A percentile compares a stretch with the other conserved stretches of the same genome.
These are phyloP conservation scores for Ceratosolen solmsi DNA, from an alignment of 1,140 invertebrate genomes.

Conservation along the genomic window DNA sequence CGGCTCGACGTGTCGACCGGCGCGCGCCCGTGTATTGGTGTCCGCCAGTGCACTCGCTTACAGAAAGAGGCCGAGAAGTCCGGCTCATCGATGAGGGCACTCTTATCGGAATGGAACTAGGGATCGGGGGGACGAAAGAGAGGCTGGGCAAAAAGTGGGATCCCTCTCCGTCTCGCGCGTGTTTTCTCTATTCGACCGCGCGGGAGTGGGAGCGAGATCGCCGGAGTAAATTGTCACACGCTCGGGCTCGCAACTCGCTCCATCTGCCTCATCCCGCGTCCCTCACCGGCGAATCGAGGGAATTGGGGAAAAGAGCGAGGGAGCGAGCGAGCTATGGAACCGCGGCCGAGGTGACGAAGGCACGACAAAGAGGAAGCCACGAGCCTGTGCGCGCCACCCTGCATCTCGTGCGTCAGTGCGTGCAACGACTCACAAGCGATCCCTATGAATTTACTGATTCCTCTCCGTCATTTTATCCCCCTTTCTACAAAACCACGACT, in stretches of 20 bases:
- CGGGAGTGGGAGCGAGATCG: constrained; percentile 50
- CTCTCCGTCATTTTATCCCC: not conserved
- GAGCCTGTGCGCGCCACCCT: not conserved
- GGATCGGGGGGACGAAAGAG: constrained; percentile 44
- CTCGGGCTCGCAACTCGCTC: constrained; percentile 54
- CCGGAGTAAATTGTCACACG: constrained; percentile 74
- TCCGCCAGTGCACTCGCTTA: not conserved
- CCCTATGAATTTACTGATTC: not conserved
- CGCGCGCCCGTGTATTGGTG: not conserved
- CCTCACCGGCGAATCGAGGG: constrained; percentile 1
- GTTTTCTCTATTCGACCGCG: not conserved
- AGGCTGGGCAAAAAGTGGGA: constrained; percentile 46
- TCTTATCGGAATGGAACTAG: constrained; percentile 47
- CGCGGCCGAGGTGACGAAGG: constrained; percentile 11
- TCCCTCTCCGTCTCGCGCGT: constrained; percentile 9
- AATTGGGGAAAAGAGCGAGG: constrained; percentile 30
- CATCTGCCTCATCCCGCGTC: constrained; percentile 50
- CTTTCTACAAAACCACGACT: not conserved
- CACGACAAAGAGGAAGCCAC: constrained; percentile 2
- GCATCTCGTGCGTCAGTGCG: not conserved
- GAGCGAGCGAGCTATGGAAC: not conserved
- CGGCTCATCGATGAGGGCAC: not conserved
- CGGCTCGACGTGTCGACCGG: constrained; percentile 34
- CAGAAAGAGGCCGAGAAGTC: not conserved
- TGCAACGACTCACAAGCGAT: not conserved